Conservation (phyloP, 2,113 vertebrate genomes). For the Brachyhypopomus gauderio region DNA sequence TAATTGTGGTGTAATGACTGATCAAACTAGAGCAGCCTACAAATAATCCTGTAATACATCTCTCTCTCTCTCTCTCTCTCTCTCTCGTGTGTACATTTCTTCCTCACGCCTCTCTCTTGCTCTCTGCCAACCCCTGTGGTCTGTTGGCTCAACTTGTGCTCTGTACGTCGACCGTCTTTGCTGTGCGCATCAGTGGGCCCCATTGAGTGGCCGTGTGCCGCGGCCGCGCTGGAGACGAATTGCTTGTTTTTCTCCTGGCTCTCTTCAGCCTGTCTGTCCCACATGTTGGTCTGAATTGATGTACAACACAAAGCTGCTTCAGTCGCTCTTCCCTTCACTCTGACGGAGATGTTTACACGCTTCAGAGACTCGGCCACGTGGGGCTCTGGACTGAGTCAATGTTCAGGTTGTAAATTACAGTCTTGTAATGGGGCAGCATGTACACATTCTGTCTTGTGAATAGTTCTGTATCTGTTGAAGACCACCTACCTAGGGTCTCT, state of each 20-base stretch:
- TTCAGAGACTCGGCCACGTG: conserved; percentile 24
- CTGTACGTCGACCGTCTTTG: conserved; percentile 62
- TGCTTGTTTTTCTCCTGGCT: conserved; percentile 73
- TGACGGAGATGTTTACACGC: conserved; percentile 24
- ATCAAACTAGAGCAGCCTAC: conserved; percentile 7
- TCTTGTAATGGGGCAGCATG: background rate
- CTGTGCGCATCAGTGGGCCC: conserved; percentile 72
- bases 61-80: background rate
- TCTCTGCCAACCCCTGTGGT: conserved; percentile 4
- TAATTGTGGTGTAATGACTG: conserved; percentile 35
- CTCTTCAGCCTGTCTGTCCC: conserved; percentile 60
- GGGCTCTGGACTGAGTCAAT: background rate
- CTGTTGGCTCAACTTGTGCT: conserved; percentile 10
- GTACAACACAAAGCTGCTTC: conserved; percentile 60
- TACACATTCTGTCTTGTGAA: background rate
- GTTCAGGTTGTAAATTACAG: conserved; percentile 10
- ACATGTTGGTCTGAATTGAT: conserved; percentile 59
- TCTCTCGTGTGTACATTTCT: background rate
- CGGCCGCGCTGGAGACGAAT: conserved; percentile 69
- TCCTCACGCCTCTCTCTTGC: conserved; percentile 16
- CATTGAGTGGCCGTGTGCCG: conserved; percentile 67
- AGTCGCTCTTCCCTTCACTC: conserved; percentile 54
- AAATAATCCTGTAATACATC: background rate
- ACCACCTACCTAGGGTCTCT: background rate
- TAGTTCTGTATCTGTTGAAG: background rate